These are phyloP conservation scores for Meloidogyne hapla DNA, from an alignment of 1,140 invertebrate genomes.

Conservation along the genomic window DNA sequence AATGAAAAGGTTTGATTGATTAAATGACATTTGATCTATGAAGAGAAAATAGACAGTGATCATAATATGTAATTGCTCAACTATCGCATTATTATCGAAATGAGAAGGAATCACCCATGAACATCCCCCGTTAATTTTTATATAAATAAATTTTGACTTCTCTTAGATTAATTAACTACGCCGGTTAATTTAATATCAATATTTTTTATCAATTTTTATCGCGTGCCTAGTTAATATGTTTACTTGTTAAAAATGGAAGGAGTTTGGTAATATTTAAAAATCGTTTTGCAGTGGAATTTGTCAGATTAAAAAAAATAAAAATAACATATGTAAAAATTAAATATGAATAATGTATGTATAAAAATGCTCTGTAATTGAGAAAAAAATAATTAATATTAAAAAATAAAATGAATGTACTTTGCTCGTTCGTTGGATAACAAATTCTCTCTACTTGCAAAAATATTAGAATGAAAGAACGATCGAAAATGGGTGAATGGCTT, in stretches of 20 bases:
- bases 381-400: background rate
- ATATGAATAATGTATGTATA: background rate
- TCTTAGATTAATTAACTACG: background rate
- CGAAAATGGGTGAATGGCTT: background rate
- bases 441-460: background rate
- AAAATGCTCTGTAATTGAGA: background rate
- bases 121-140: too few relatives aligned
- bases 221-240: background rate
- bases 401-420: background rate
- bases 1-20: too few relatives aligned
- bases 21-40: too few relatives aligned
- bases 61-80: too few relatives aligned
- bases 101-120: too few relatives aligned
- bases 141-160: background rate
- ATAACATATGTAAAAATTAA: too few relatives aligned
- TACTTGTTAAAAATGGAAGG: background rate
- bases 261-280: background rate
- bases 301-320: too few relatives aligned
- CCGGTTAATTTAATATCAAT: background rate
- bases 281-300: background rate
- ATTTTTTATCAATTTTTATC: background rate
- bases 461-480: too few relatives aligned
- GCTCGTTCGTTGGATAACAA: background rate
- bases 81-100: too few relatives aligned
- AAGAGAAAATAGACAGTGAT: too few relatives aligned